Base-by-base conservation (phyloP, 2,888 invertebrate genomes). In the Phyllotreta striolata region DNA sequence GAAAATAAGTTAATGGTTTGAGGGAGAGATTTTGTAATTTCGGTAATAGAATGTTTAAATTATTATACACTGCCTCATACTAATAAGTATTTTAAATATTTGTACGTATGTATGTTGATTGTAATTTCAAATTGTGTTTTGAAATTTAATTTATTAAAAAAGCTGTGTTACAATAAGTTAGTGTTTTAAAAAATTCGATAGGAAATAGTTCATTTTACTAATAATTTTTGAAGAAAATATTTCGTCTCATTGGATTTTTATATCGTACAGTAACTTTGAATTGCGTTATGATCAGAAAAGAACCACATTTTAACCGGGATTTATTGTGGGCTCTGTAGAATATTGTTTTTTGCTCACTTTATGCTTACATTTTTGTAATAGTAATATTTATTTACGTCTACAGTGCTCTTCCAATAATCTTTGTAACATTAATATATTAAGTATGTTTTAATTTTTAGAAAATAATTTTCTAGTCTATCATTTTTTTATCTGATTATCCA, bases 381-480 rank as follows among this genome's bases (percentile, higher is more conserved):
- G 73, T 70, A 75, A 72, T 77, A 77, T 77, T 77, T 77, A 76
- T 77, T 76, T 74, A 71, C 72, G 9, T 77, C 75, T 74, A 71
- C 72, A n/a, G 7, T 57, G 40, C 70, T 74, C 68, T 70, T 71
- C 69, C 69, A 68, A 64, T 73, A 70, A 67, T 73, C 64, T 72
- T 67, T 72, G 68, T 73, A 73, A 75, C 72, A 71, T 63, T 68
- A 63, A 57, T 64, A 65, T 63, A 69, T 70, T 73, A 73, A 70
- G 70, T 69, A 73, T 71, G 73, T 72, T 69, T 73, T 74, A 75
- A 73, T 74, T 75, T 71, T 73, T 76, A 76, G 74, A 70, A 72
- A 70, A 72, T 77, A 74, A 74, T 76, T 77, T 77, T 78, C 78
- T 78, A 78, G 78, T 78, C 78, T 77, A 74, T 75, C 72, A 72